phyloP scores from a whole-genome alignment of 2,113 vertebrate species.

The Clarias macrocephalus region DNA sequence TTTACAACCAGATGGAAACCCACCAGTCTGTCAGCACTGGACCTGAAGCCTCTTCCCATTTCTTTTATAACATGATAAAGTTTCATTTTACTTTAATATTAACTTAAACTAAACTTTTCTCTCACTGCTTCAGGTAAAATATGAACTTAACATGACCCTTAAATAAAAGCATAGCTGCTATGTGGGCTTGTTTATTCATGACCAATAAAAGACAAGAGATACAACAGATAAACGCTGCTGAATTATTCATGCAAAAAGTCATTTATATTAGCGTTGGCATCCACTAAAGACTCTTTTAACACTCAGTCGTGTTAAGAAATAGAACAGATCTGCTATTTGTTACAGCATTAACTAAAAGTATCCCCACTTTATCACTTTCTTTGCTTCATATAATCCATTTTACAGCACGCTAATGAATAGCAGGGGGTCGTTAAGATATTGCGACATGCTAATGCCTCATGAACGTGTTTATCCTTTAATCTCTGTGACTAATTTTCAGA shows the following conservation, averaged over 20 bases:
- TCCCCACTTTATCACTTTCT: neutral
- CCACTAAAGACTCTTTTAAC: neutral
- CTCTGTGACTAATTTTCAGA: constrained; percentile 24
- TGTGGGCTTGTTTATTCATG: neutral
- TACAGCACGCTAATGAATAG: constrained; percentile 18
- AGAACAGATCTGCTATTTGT: neutral
- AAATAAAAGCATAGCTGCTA: neutral
- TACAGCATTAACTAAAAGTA: neutral
- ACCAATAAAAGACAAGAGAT: neutral
- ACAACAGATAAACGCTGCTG: neutral
- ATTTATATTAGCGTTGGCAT: neutral
- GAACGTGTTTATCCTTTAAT: constrained; percentile 40
- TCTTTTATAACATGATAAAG: neutral
- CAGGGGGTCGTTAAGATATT: constrained; percentile 30
- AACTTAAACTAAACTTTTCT: neutral
- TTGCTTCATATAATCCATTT: constrained; percentile 23
- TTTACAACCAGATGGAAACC: no score
- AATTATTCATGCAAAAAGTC: neutral
- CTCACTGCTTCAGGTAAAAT: neutral
- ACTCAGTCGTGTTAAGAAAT: neutral
- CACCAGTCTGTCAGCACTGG: no score
- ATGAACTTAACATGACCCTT: neutral
- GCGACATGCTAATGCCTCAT: constrained; percentile 41
- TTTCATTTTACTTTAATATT: neutral
- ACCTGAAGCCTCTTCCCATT: neutral